These are phyloP conservation scores for Scaptomyza cyrtandrae DNA, from an alignment of 2,888 invertebrate genomes.

Conservation along the genomic window DNA sequence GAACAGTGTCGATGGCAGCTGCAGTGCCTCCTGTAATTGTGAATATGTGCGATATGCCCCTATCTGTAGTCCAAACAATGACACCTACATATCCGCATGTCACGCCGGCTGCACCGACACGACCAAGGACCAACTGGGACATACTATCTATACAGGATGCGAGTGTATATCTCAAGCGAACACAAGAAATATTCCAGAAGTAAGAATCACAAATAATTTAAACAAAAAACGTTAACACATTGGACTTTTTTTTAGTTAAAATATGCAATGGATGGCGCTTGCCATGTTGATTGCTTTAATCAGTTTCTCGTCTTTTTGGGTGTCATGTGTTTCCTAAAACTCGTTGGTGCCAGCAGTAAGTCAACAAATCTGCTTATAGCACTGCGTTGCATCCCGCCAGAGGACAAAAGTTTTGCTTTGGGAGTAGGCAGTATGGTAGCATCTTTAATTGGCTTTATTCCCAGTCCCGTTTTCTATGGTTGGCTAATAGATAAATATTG, in stretches of 20 bases:
- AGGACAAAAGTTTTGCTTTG: conserved; percentile 89
- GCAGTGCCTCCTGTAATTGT: conserved; percentile 88
- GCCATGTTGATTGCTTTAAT: conserved; percentile 86
- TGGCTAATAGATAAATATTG: conserved; percentile 88
- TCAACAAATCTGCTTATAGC: conserved; percentile 87
- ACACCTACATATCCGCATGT: conserved; percentile 90
- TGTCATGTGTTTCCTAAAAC: conserved; percentile 86
- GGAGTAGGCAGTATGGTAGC: conserved; percentile 88
- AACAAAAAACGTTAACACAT: not conserved
- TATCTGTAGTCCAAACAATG: conserved; percentile 87
- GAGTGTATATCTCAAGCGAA: conserved; percentile 44
- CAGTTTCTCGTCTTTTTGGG: conserved; percentile 85
- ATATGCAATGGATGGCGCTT: conserved; percentile 84
- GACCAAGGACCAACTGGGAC: conserved; percentile 45
- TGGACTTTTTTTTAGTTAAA: conserved; percentile 32
- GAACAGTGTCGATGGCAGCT: conserved; percentile 73
- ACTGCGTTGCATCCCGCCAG: conserved; percentile 88
- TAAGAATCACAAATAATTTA: conserved; percentile 1
- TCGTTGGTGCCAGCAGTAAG: conserved; percentile 86
- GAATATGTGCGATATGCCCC: conserved; percentile 90
- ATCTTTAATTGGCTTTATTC: conserved; percentile 89
- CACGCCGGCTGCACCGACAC: conserved; percentile 88
- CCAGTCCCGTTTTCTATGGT: conserved; percentile 90
- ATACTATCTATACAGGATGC: conserved; percentile 53
- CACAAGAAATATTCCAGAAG: conserved; percentile 14